Evolutionary conservation across 1,140 invertebrate species (phyloP).

Genomic region (Homalodisca vitripennis): DNA sequence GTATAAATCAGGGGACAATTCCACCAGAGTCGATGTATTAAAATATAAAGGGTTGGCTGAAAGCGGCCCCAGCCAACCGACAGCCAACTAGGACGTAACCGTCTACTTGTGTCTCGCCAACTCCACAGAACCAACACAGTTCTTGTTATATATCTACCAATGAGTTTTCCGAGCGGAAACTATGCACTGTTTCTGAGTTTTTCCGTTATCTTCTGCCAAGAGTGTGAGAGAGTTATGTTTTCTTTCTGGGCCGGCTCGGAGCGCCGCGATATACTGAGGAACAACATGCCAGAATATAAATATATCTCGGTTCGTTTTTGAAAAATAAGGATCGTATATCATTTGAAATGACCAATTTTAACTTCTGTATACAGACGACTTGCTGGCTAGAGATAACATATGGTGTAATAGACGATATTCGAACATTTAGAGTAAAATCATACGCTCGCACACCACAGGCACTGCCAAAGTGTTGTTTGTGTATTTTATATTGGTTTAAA

Average conservation of each 20-base stretch:
- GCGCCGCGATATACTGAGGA: not conserved
- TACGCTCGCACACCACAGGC: too few relatives aligned
- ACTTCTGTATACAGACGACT: too few relatives aligned
- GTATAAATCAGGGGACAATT: conserved; percentile 9
- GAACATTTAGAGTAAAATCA: too few relatives aligned
- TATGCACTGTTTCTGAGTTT: conserved; percentile 6
- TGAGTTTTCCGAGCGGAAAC: not conserved
- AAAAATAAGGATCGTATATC: too few relatives aligned
- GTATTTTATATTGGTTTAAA: too few relatives aligned
- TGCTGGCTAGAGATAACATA: too few relatives aligned
- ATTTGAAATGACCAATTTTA: too few relatives aligned
- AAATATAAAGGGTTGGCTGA: conserved; percentile 2
- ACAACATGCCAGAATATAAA: not conserved
- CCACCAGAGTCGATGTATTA: conserved; percentile 11
- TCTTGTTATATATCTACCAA: not conserved
- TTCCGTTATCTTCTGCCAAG: not conserved
- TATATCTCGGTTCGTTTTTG: not conserved
- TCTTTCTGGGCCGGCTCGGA: not conserved
- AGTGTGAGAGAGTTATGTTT: not conserved
- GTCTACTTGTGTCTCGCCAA: not conserved
- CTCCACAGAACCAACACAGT: not conserved
- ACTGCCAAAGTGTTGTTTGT: too few relatives aligned
- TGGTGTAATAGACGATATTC: too few relatives aligned
- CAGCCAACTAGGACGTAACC: too few relatives aligned
- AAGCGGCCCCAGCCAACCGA: not conserved